Conservation (phyloP, 2,888 invertebrate species). For the Bembecia ichneumoniformis region DNA sequence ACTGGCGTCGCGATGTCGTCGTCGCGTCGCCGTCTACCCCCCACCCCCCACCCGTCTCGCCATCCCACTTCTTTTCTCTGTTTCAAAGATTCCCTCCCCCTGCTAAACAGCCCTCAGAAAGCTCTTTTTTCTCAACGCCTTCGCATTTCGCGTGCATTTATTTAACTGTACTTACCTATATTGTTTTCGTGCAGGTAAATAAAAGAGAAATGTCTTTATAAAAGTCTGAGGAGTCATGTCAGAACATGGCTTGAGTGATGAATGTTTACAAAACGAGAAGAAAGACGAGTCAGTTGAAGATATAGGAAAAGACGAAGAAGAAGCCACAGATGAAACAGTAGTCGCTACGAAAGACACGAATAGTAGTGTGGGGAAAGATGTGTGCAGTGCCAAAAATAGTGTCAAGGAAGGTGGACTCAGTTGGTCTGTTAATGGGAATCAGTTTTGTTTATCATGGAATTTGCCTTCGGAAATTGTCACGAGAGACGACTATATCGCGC, state of each 20-base stretch:
- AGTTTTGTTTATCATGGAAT: slow-evolving; percentile 59
- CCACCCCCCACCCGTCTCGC: slow-evolving; percentile 20
- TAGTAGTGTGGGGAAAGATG: slow-evolving; percentile 14
- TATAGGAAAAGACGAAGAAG: slow-evolving; percentile 21
- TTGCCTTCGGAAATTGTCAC: slow-evolving; percentile 48
- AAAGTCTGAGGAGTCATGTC: slow-evolving; percentile 44
- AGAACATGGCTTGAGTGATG: slow-evolving; percentile 43
- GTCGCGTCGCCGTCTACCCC: slow-evolving; percentile 2
- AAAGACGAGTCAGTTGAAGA: slow-evolving; percentile 19
- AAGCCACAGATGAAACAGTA: slow-evolving; percentile 1
- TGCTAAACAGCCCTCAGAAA: not conserved
- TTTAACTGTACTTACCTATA: too few relatives aligned
- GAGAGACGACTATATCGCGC: slow-evolving; percentile 63
- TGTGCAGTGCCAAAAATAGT: slow-evolving; percentile 4
- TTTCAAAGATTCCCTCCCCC: not conserved
- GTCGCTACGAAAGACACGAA: slow-evolving; percentile 14
- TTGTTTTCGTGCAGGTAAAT: not conserved
- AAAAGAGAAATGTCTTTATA: not conserved
- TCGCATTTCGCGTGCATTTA: not conserved
- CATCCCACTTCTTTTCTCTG: slow-evolving; percentile 8
- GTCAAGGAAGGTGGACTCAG: slow-evolving; percentile 19
- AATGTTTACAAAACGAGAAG: slow-evolving; percentile 26
- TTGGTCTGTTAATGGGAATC: slow-evolving; percentile 55
- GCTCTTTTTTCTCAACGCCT: not conserved
- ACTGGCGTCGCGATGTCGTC: slow-evolving; percentile 68